Percentiles rank a stretch among this genome's conserved stretches.
phyloP scores from a whole-genome alignment of 2,113 vertebrate genomes.

The Burhinus oedicnemus region DNA sequence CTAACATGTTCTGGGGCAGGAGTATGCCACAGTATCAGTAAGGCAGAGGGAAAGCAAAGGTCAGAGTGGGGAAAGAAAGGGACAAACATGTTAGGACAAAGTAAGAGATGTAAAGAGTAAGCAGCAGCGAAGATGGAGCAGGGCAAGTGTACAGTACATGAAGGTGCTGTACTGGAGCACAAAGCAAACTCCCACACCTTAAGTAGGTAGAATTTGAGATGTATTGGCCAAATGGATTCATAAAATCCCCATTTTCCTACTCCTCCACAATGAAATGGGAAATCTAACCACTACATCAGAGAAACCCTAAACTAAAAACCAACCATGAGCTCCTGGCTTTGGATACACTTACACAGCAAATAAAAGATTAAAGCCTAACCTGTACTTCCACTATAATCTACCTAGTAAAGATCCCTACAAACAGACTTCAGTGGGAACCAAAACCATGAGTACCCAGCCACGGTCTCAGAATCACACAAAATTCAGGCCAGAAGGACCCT shows the following conservation, averaged over 20 bases:
- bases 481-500: not conserved
- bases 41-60: not conserved
- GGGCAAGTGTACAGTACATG: not conserved
- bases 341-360: not conserved
- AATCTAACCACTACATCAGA: not conserved
- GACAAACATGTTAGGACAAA: not conserved
- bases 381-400: not conserved
- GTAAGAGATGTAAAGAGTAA: not conserved
- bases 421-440: not conserved
- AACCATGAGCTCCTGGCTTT: not conserved
- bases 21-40: not conserved
- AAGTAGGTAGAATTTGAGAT: not conserved
- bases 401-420: not conserved
- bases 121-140: not conserved
- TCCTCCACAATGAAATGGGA: not conserved
- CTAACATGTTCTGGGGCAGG: not conserved
- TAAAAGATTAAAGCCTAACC: not conserved
- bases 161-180: not conserved
- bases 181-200: not conserved
- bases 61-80: not conserved
- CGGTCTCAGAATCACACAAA: not conserved
- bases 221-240: not conserved
- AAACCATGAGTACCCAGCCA: not conserved
- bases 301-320: not conserved
- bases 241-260: not conserved